Conservation (phyloP, 2,888 invertebrate genomes). For the Prenolepis imparis region DNA sequence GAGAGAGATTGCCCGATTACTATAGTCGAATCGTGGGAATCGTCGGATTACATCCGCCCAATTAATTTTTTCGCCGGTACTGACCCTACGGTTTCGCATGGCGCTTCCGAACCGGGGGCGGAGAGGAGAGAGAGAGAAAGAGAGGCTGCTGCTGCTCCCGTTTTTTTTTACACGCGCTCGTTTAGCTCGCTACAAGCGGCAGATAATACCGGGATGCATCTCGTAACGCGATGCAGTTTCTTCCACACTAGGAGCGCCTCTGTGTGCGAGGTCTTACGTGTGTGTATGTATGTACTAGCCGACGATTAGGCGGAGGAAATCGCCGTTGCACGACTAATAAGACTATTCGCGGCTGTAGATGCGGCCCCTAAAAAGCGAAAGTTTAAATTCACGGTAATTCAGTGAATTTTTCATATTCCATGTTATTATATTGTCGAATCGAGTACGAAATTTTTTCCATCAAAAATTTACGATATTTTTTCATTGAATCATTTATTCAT, state of each 20-base stretch:
- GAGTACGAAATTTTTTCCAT: neutral
- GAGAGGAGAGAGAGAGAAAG: constrained; percentile 2
- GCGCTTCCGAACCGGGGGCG: constrained; percentile 33
- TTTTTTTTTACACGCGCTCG: constrained; percentile 43
- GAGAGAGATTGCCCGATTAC: constrained; percentile 50
- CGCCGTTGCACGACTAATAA: constrained; percentile 34
- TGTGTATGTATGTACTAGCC: constrained; percentile 11
- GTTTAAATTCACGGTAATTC: constrained; percentile 9
- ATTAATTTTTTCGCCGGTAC: constrained; percentile 82
- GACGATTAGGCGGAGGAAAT: constrained; percentile 46
- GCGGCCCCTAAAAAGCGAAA: constrained; percentile 33
- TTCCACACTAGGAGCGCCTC: neutral
- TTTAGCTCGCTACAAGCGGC: constrained; percentile 42
- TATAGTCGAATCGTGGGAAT: constrained; percentile 82
- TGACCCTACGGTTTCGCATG: constrained; percentile 56
- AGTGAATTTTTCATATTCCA: constrained; percentile 9
- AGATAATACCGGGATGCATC: constrained; percentile 41
- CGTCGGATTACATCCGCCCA: constrained; percentile 84
- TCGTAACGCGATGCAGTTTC: constrained; percentile 31
- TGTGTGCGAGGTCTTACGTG: neutral
- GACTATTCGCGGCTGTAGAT: neutral
- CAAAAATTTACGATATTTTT: neutral
- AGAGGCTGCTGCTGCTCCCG: constrained; percentile 40
- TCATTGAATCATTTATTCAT: neutral
- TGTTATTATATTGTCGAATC: neutral